Evolutionary conservation across 2,113 vertebrate genomes (phyloP), one percentile per base, ranked within the genome.

Genomic region (Pseudorasbora parva): DNA sequence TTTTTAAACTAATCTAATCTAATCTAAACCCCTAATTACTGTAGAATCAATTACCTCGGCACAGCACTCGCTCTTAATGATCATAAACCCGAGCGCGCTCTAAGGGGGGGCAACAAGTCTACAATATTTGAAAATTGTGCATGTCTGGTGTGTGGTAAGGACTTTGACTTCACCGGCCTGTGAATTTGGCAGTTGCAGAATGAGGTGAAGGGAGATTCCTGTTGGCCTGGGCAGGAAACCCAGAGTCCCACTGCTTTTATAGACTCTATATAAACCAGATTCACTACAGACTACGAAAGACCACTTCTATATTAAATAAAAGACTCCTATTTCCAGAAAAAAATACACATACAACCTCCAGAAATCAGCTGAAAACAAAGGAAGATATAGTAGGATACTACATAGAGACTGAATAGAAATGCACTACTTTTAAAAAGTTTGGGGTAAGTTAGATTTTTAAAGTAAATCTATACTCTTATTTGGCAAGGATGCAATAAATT

Each of bases 231-330:
- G 84, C 82, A 54, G 76, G 27, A 60, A 64, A 73, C 59, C 81
- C 47, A n/a, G 72, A 87, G 86, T 86, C 89, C 84, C 81, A 82
- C 71, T 79, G 85, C 83, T 89, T 93, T 93, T 91, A 92, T 88
- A 88, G 89, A 84, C 85, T 85, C 85, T 86, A 87, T 88, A 92
- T 91, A 91, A 92, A 92, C 85, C 86, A 89, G 86, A 85, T 91
- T 88, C 87, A 91, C 85, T 90, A 84, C 85, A 68, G 84, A 88
- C 86, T 83, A 86, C 47, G 72, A 84, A 86, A 93, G 88, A 86
- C 77, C 49, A 86, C 85, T 89, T 91, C 78, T 87, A 86, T 82
- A 87, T 89, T 84, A 89, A 90, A 91, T 91, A 93, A 92, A 85
- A 81, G 7, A 47, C 82, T 37, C 66, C 64, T 71, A 25, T 84